Evolutionary conservation across 2,113 vertebrate genomes (phyloP), one percentile per base, ranked within the genome.

Genomic region (Phylloscopus trochilus): DNA sequence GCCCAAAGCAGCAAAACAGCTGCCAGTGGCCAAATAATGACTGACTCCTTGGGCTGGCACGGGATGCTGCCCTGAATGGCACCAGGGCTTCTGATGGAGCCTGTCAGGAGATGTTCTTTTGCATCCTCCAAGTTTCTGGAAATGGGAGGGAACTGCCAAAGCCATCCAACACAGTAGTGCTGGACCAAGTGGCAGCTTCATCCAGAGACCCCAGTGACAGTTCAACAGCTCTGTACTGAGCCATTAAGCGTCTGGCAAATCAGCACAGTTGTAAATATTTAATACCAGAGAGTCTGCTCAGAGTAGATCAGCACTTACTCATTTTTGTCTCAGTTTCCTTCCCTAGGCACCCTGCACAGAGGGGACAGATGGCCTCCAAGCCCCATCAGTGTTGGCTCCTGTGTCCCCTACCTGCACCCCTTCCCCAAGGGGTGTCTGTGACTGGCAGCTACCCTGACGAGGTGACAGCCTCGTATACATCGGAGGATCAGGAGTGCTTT

Each of bases 381-480:
- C 23, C 41, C 30, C 5, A 1, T 21, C 33, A 55, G 30, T 9
- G 7, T 12, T 66, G 60, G 30, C n/a, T 70, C 35, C 73, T 1
- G 2, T 5, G 5, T 49, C 22, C 46, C 30, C 26, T 10, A 1
- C 31, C 30, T 15, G 9, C 30, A n/a, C 1, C 1, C 27, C 14
- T 47, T 62, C 39, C 37, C 35, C 4, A 1, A 0, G 47, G 43
- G 12, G 3, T 14, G 13, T 4, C 47, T 4, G 1, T 39, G 62
- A 15, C 31, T 12, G 16, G 9, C 22, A 41, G 14, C 14, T 7
- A 19, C 11, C 28, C 60, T 47, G 41, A 41, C 0, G 0, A n/a
- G 24, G 31, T 27, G 19, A 37, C 11, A 10, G 9, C 9, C 0
- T 11, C 17, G 2, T 4, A 1, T 8, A 10, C 0, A 1, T 1